A percentile compares a stretch with the other conserved stretches of the same genome.
Conservation (phyloP, 1,140 invertebrate species). For the Adoxophyes honmai region DNA sequence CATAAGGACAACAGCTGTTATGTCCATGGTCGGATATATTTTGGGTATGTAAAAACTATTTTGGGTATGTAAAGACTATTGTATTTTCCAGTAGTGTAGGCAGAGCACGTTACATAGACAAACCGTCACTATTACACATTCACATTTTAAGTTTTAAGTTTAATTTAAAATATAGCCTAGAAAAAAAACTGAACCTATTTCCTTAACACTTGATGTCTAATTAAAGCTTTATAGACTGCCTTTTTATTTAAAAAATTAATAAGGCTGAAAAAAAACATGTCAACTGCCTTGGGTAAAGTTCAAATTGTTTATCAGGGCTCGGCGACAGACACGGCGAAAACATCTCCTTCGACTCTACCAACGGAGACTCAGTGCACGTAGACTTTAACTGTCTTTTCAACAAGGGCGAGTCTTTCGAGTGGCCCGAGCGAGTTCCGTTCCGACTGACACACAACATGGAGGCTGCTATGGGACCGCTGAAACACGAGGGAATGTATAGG, state of each 20-base stretch:
- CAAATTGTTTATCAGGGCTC: slow-evolving; percentile 79
- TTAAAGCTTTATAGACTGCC: too few relatives aligned
- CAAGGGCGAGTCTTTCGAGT: slow-evolving; percentile 91
- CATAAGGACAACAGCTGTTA: slow-evolving; percentile 94
- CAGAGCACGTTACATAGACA: too few relatives aligned
- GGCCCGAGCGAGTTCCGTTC: slow-evolving; percentile 97
- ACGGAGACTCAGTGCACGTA: slow-evolving; percentile 96
- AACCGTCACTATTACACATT: too few relatives aligned
- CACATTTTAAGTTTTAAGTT: too few relatives aligned
- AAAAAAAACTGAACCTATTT: too few relatives aligned
- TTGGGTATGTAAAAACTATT: too few relatives aligned
- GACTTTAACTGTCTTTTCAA: slow-evolving; percentile 99
- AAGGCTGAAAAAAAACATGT: too few relatives aligned
- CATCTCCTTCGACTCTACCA: slow-evolving; percentile 93
- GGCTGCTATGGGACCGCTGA: slow-evolving; percentile 94
- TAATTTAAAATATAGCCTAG: too few relatives aligned
- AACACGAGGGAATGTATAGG: slow-evolving; percentile 93
- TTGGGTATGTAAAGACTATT: too few relatives aligned
- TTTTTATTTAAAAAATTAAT: too few relatives aligned
- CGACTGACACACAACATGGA: slow-evolving; percentile 98
- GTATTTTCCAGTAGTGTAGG: not conserved
- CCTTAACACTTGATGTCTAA: too few relatives aligned
- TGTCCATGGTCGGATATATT: slow-evolving; percentile 99
- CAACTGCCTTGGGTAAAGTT: too few relatives aligned
- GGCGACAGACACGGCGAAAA: slow-evolving; percentile 99